Percentiles rank a stretch among this genome's conserved stretches.
These are phyloP conservation scores for Aptenodytes forsteri DNA, from an alignment of 2,113 vertebrate genomes.

Conservation along the genomic window DNA sequence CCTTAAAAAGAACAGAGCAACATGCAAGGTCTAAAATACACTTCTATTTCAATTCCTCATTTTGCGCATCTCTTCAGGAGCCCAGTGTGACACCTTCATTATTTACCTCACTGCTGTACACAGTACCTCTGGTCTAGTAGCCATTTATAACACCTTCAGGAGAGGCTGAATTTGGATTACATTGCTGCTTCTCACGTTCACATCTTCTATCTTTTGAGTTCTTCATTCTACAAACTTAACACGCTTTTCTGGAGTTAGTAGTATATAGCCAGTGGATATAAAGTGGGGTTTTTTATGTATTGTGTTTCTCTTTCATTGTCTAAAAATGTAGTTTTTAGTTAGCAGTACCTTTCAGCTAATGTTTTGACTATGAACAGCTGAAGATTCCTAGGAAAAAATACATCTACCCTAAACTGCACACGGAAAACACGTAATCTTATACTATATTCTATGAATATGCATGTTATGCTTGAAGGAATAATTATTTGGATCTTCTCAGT, in stretches of 20 bases:
- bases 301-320: not conserved
- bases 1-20: not conserved
- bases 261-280: not conserved
- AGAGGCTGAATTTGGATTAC: not conserved
- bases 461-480: not conserved
- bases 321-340: not conserved
- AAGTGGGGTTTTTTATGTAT: fast-evolving
- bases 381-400: not conserved
- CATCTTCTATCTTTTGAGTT: not conserved
- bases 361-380: not conserved
- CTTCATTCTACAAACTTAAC: not conserved
- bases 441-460: not conserved
- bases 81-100: not conserved
- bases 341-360: not conserved
- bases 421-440: not conserved
- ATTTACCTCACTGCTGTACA: not conserved
- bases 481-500: not conserved
- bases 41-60: not conserved
- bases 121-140: not conserved
- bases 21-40: not conserved
- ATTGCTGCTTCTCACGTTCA: not conserved
- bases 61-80: not conserved
- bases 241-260: not conserved
- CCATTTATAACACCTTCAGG: not conserved
- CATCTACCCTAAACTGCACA: not conserved